Conservation (phyloP, 2,113 vertebrate genomes). For the Dipodomys spectabilis region DNA sequence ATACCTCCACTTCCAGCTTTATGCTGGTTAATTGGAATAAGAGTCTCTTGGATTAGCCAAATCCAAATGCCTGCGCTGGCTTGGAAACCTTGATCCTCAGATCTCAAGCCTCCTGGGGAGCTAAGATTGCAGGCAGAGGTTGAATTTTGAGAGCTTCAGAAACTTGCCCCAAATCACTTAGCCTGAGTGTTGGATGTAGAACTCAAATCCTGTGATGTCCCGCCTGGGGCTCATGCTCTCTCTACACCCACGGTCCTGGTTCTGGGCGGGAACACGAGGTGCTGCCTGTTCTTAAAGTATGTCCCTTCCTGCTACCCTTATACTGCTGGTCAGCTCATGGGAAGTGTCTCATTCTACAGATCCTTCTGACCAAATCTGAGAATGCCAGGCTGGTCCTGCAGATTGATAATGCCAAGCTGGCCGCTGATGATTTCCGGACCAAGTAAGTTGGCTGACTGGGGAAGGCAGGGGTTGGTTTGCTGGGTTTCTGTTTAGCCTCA, state of each 20-base stretch:
- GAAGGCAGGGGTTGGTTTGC: neutral
- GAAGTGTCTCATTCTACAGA: slow-evolving; percentile 65
- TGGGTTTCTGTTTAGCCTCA: neutral
- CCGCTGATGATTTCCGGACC: slow-evolving; percentile 84
- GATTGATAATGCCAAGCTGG: slow-evolving; percentile 85
- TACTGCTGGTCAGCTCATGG: neutral
- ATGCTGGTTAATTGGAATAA: too few relatives aligned
- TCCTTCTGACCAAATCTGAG: slow-evolving; percentile 78
- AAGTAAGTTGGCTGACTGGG: slow-evolving; percentile 80
- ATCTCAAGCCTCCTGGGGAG: too few relatives aligned
- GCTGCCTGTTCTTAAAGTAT: neutral
- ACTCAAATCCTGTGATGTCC: neutral
- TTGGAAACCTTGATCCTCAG: too few relatives aligned
- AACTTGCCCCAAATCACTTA: neutral
- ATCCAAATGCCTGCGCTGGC: too few relatives aligned
- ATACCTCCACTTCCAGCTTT: too few relatives aligned
- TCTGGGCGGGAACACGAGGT: neutral
- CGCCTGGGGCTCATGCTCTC: neutral
- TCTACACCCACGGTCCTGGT: neutral
- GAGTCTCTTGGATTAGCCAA: too few relatives aligned
- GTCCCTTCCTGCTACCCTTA: fast-evolving
- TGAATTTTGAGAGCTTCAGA: neutral
- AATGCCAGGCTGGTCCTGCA: slow-evolving; percentile 83
- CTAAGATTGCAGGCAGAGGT: neutral
- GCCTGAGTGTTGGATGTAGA: neutral